Percentiles rank a stretch among this genome's conserved stretches.
phyloP scores from a whole-genome alignment of 2,888 invertebrate species.

The Nematopogon swammerdamellus region DNA sequence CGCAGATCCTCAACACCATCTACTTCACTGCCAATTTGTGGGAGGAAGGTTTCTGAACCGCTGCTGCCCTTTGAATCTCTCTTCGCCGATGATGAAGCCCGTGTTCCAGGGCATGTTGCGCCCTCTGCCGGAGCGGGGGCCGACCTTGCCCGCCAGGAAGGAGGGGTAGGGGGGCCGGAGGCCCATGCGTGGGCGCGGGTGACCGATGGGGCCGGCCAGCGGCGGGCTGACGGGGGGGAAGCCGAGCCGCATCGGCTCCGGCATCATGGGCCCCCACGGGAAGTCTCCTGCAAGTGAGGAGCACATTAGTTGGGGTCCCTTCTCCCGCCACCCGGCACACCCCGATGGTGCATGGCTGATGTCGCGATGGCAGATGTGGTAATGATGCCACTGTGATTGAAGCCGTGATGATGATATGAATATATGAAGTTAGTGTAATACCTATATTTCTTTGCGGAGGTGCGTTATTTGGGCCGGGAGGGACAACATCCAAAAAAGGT shows the following conservation, averaged over 20 bases:
- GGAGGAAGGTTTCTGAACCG: constrained; percentile 34
- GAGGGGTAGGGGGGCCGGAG: constrained; percentile 25
- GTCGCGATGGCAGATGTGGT: too few relatives aligned
- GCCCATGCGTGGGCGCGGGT: constrained; percentile 35
- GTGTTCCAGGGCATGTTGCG: constrained; percentile 41
- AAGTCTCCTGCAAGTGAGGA: constrained; percentile 38
- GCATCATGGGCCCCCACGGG: constrained; percentile 27
- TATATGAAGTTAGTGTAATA: too few relatives aligned
- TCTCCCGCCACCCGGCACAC: too few relatives aligned
- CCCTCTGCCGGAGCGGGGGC: constrained; percentile 21
- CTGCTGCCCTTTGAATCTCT: constrained; percentile 37
- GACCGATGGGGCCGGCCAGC: constrained; percentile 32
- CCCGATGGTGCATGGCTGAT: too few relatives aligned
- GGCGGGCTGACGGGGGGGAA: constrained; percentile 17
- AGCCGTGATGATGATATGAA: too few relatives aligned
- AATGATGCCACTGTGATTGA: too few relatives aligned
- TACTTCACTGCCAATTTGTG: constrained; percentile 38
- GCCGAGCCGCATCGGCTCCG: constrained; percentile 23
- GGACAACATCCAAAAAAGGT: too few relatives aligned
- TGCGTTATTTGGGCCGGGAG: too few relatives aligned
- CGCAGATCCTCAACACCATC: too few relatives aligned
- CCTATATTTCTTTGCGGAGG: too few relatives aligned
- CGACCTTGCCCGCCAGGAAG: constrained; percentile 25
- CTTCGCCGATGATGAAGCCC: constrained; percentile 26
- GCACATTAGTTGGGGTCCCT: constrained; percentile 4